A percentile compares a stretch with the other conserved stretches of the same genome.
Evolutionary conservation across 2,888 invertebrate genomes (phyloP).

Genomic region (Cremastinae sp.): DNA sequence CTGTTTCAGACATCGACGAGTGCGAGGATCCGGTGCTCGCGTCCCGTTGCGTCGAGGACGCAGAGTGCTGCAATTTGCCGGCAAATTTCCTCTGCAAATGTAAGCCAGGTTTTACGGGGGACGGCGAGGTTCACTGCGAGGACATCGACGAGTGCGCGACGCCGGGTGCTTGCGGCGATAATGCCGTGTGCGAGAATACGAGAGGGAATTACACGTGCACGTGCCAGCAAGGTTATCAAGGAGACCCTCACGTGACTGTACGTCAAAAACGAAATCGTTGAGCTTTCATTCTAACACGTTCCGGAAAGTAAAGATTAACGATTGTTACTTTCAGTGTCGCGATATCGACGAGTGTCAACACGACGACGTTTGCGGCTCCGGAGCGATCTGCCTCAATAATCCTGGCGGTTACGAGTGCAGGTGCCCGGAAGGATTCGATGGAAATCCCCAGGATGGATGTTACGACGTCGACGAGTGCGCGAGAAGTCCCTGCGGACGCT

Average conservation of each 20-base stretch:
- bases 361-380: slow-evolving; percentile 88
- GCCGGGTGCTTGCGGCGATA: slow-evolving; percentile 90
- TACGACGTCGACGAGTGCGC: slow-evolving; percentile 89
- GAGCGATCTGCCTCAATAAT: slow-evolving; percentile 90
- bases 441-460: slow-evolving; percentile 90
- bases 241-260: slow-evolving; percentile 89
- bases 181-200: slow-evolving; percentile 90
- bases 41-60: slow-evolving; percentile 92
- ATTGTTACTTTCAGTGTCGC: slow-evolving; percentile 83
- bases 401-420: slow-evolving; percentile 91
- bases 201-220: slow-evolving; percentile 94
- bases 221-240: slow-evolving; percentile 91
- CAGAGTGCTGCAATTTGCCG: slow-evolving; percentile 96
- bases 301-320: neutral
- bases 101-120: slow-evolving; percentile 93
- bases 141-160: slow-evolving; percentile 94
- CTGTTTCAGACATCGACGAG: slow-evolving; percentile 95
- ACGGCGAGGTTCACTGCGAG: slow-evolving; percentile 92
- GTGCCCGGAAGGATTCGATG: slow-evolving; percentile 91
- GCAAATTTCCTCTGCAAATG: slow-evolving; percentile 97
- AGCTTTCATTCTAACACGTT: neutral
- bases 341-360: slow-evolving; percentile 92
- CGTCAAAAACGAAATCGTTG: slow-evolving; percentile 65
- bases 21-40: slow-evolving; percentile 93
- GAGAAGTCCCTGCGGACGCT: slow-evolving; percentile 88